Evolutionary conservation across 2,113 vertebrate genomes (phyloP).

Genomic region (Hirundichthys speculiger): DNA sequence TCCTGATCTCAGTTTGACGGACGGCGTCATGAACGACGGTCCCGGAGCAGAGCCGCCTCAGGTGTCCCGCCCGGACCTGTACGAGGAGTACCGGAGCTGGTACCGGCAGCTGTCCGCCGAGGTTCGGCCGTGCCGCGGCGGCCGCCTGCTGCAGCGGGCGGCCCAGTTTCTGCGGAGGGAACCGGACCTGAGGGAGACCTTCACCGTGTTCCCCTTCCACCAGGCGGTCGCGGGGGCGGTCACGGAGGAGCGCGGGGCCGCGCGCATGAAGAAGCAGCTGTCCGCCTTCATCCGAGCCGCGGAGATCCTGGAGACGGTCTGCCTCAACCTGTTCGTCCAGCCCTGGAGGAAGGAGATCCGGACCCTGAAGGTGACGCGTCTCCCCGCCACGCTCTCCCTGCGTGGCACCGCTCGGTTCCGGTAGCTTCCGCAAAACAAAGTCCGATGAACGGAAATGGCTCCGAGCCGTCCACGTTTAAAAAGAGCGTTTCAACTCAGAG

Average conservation of each 20-base stretch:
- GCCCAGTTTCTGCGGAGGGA: constrained; percentile 44
- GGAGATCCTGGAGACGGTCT: constrained; percentile 74
- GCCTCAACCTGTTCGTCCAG: constrained; percentile 74
- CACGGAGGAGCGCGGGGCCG: background rate
- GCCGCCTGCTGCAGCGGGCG: constrained; percentile 32
- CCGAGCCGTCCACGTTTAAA: too few relatives aligned
- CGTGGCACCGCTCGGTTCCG: too few relatives aligned
- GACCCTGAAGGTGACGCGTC: constrained; percentile 68
- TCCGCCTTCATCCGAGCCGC: constrained; percentile 52
- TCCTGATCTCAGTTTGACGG: constrained; percentile 22
- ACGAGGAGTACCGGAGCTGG: constrained; percentile 48
- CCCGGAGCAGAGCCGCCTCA: constrained; percentile 4
- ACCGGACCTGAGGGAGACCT: constrained; percentile 14
- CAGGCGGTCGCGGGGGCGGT: constrained; percentile 10
- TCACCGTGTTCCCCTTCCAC: constrained; percentile 63
- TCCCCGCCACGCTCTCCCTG: background rate
- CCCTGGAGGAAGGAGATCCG: constrained; percentile 81
- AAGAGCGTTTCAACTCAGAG: too few relatives aligned
- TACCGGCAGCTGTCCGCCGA: constrained; percentile 25
- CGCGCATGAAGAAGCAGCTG: constrained; percentile 41
- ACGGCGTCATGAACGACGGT: constrained; percentile 63
- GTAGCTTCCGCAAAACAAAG: too few relatives aligned
- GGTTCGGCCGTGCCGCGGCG: constrained; percentile 37
- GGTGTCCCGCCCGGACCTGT: constrained; percentile 40
- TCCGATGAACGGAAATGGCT: too few relatives aligned